Percentiles rank a stretch among this genome's conserved stretches.
phyloP scores from a whole-genome alignment of 2,113 vertebrate species.

The Laticauda colubrina region DNA sequence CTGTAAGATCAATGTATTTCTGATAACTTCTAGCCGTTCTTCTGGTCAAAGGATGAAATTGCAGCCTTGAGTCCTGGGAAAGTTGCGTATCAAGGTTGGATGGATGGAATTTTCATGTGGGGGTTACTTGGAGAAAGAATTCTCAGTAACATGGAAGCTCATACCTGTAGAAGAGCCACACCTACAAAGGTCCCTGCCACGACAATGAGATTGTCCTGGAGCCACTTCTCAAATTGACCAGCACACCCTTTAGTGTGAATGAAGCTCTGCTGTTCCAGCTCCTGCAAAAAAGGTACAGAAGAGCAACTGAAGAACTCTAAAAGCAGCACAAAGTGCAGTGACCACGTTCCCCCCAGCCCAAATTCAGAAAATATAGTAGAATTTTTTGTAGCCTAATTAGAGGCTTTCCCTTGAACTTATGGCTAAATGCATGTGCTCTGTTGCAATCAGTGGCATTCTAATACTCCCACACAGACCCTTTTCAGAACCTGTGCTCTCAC shows the following conservation, averaged over 20 bases:
- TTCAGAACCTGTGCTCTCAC: neutral
- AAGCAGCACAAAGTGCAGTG: neutral
- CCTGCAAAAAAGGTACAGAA: conserved; percentile 60
- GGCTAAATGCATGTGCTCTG: neutral
- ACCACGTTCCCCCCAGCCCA: too few relatives aligned
- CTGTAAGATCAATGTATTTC: neutral
- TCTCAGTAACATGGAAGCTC: neutral
- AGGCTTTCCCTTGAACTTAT: neutral
- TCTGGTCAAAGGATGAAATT: neutral
- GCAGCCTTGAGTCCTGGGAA: neutral
- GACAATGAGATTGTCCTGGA: conserved; percentile 86
- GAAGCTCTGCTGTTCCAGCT: conserved; percentile 79
- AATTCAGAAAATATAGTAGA: neutral
- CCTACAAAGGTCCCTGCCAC: conserved; percentile 86
- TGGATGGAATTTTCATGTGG: neutral
- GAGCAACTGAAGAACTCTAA: neutral
- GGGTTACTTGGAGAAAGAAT: neutral
- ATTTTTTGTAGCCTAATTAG: neutral
- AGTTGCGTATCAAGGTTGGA: neutral
- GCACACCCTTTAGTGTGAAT: conserved; percentile 91
- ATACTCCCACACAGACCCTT: neutral
- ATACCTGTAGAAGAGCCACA: conserved; percentile 87
- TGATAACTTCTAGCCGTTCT: neutral
- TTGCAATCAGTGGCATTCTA: fast-evolving
- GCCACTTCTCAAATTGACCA: conserved; percentile 92